phyloP scores from a whole-genome alignment of 2,888 invertebrate genomes.

The Thumatha senex region DNA sequence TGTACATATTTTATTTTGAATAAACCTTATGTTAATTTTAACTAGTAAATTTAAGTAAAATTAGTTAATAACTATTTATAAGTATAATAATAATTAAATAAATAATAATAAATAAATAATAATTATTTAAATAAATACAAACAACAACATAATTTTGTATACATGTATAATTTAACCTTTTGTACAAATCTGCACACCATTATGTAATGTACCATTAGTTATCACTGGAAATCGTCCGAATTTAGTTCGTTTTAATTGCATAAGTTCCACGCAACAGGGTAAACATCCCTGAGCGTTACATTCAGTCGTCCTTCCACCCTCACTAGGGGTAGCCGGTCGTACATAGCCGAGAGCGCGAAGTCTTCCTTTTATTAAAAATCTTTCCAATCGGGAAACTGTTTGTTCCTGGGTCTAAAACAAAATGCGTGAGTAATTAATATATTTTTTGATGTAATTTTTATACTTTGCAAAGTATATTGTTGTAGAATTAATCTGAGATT shows the following conservation, averaged over 20 bases:
- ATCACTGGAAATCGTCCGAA: neutral
- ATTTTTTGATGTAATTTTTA: neutral
- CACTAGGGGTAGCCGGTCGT: constrained; percentile 23
- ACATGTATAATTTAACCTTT: too few relatives aligned
- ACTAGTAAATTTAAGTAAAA: too few relatives aligned
- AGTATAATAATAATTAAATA: too few relatives aligned
- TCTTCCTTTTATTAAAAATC: neutral
- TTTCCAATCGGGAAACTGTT: neutral
- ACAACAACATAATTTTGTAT: too few relatives aligned
- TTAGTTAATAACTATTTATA: too few relatives aligned
- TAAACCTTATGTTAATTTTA: too few relatives aligned
- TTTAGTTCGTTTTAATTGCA: neutral
- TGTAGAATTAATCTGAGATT: too few relatives aligned
- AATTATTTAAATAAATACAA: too few relatives aligned
- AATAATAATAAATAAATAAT: too few relatives aligned
- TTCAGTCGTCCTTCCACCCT: constrained; percentile 39
- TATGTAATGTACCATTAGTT: neutral
- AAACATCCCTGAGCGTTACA: constrained; percentile 2
- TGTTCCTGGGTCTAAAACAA: neutral
- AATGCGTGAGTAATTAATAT: constrained; percentile 7
- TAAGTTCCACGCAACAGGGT: constrained; percentile 6
- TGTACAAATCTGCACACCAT: too few relatives aligned
- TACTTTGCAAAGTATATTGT: too few relatives aligned
- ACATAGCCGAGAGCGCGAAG: neutral
- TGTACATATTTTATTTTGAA: too few relatives aligned